Evolutionary conservation across 2,797 vertebrate genomes (phyloP).

Genomic region (Dendrocincla fuliginosa): DNA sequence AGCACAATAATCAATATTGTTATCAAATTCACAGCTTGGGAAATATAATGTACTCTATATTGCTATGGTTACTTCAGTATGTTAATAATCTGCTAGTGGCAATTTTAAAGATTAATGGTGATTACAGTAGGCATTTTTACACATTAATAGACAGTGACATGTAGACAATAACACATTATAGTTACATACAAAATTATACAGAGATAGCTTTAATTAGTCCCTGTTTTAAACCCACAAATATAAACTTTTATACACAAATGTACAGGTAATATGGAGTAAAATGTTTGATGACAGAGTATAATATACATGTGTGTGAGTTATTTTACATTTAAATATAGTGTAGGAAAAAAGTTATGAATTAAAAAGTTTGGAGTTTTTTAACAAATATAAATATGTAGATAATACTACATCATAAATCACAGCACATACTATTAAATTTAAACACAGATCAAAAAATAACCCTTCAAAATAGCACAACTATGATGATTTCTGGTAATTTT

Average conservation of each 20-base stretch:
- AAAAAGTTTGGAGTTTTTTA: neutral
- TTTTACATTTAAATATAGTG: constrained; percentile 61
- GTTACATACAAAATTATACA: constrained; percentile 84
- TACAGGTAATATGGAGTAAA: constrained; percentile 79
- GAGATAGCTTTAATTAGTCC: constrained; percentile 76
- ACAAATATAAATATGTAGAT: constrained; percentile 44
- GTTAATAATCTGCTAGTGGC: constrained; percentile 24
- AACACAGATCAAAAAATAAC: neutral
- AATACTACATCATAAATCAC: constrained; percentile 17
- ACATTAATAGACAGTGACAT: constrained; percentile 55
- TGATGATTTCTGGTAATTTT: constrained; percentile 52
- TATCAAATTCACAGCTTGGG: constrained; percentile 3
- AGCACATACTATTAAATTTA: constrained; percentile 8
- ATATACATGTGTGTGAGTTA: constrained; percentile 63
- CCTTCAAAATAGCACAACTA: neutral
- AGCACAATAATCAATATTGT: neutral
- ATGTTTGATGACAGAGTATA: constrained; percentile 76
- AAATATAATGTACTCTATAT: neutral
- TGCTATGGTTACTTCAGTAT: neutral
- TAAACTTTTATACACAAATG: constrained; percentile 88
- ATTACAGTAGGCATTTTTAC: constrained; percentile 42
- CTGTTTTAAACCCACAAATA: constrained; percentile 79
- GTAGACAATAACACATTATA: constrained; percentile 80
- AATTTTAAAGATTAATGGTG: constrained; percentile 22
- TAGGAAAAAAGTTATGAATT: neutral